Conservation (phyloP, 2,113 vertebrate genomes). For the Oryzias woworae region DNA sequence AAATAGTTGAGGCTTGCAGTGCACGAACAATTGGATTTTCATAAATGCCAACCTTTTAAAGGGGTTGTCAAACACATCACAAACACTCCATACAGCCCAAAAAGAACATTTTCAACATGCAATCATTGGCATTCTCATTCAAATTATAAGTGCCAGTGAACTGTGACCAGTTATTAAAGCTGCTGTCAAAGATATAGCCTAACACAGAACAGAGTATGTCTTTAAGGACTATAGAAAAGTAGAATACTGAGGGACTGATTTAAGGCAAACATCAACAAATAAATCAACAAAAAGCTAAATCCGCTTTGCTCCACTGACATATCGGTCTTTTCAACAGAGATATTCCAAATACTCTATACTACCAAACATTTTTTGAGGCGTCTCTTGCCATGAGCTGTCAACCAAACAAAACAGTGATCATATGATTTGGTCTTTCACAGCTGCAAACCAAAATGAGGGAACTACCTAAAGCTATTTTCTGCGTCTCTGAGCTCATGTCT, state of each 20-base stretch:
- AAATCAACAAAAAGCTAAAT: too few species aligned
- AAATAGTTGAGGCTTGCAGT: constrained; percentile 38
- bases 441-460: constrained; percentile 19
- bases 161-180: constrained; percentile 20
- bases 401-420: constrained; percentile 21
- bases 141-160: constrained; percentile 19
- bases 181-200: not conserved
- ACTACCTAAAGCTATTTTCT: constrained; percentile 37
- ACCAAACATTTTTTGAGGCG: constrained; percentile 25
- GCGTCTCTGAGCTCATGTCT: constrained; percentile 42
- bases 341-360: too few species aligned
- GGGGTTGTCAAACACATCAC: constrained; percentile 52
- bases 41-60: constrained; percentile 45
- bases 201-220: constrained; percentile 27
- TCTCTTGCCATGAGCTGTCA: constrained; percentile 23
- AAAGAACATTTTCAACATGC: constrained; percentile 47
- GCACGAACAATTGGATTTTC: constrained; percentile 42
- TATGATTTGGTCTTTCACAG: constrained; percentile 36
- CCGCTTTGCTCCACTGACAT: too few species aligned
- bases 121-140: constrained; percentile 23
- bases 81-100: constrained; percentile 54
- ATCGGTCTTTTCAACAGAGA: too few species aligned
- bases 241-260: too few species aligned
- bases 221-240: too few species aligned
- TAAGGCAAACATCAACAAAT: too few species aligned